A percentile compares a stretch with the other conserved stretches of the same genome.
phyloP scores from a whole-genome alignment of 2,113 vertebrate genomes.

The Ifrita kowaldi region DNA sequence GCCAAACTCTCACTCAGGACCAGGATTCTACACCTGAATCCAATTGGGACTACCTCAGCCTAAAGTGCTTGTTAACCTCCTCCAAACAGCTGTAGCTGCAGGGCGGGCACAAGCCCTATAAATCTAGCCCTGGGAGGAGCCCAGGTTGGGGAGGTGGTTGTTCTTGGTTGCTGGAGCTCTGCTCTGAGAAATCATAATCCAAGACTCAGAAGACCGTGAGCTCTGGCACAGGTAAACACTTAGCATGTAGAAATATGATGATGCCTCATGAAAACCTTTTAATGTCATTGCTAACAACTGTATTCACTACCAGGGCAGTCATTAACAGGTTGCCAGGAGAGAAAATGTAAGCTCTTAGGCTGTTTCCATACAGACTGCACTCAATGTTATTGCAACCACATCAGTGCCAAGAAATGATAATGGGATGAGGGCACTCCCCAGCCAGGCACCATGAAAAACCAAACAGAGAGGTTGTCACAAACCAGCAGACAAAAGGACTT shows the following conservation, averaged over 20 bases:
- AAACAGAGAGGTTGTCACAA: not conserved
- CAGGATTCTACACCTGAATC: too few species aligned
- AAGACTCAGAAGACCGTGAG: too few species aligned
- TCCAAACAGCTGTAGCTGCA: too few species aligned
- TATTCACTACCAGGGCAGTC: not conserved
- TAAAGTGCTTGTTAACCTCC: too few species aligned
- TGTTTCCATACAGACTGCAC: conserved; percentile 26
- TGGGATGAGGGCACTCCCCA: not conserved
- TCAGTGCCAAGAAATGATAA: not conserved
- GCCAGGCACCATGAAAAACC: not conserved
- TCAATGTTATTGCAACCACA: not conserved
- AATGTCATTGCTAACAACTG: not conserved
- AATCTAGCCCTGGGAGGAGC: too few species aligned
- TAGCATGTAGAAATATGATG: not conserved
- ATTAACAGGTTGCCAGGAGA: conserved; percentile 50
- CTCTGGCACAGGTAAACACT: too few species aligned
- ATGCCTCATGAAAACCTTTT: conserved; percentile 7
- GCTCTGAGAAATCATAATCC: too few species aligned
- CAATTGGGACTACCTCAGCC: too few species aligned
- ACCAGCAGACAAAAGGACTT: not conserved
- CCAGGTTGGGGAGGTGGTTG: too few species aligned
- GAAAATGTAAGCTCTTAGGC: not conserved
- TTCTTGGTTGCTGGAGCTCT: too few species aligned
- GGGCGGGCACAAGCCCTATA: too few species aligned
- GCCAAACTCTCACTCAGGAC: too few species aligned